Conservation (phyloP, 2,113 vertebrate species). For the Ceuthmochares aereus region DNA sequence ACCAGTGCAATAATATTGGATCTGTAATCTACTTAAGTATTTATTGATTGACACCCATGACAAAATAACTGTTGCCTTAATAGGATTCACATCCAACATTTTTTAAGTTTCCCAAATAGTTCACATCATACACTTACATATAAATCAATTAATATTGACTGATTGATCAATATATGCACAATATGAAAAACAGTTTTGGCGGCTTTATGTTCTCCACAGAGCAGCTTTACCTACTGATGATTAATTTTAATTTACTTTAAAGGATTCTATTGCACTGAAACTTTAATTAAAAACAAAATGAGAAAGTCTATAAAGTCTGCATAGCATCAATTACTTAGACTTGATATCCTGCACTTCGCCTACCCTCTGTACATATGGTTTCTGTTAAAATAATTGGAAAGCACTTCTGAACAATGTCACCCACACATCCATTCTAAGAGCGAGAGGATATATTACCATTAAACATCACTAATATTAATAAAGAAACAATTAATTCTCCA, state of each 20-base stretch:
- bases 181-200: constrained; percentile 67
- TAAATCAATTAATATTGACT: constrained; percentile 64
- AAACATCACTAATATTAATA: constrained; percentile 74
- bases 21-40: constrained; percentile 68
- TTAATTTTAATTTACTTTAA: constrained; percentile 76
- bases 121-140: constrained; percentile 49
- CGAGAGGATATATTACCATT: constrained; percentile 69
- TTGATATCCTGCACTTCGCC: constrained; percentile 23
- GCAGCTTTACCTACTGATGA: constrained; percentile 57
- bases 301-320: constrained; percentile 65
- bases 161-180: constrained; percentile 61
- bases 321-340: constrained; percentile 61
- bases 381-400: constrained; percentile 72
- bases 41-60: constrained; percentile 61
- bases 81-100: constrained; percentile 52
- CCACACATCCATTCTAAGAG: constrained; percentile 70
- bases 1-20: constrained; percentile 35
- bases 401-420: constrained; percentile 76
- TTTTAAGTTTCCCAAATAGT: constrained; percentile 55
- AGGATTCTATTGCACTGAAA: constrained; percentile 66
- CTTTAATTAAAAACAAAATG: constrained; percentile 70
- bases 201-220: constrained; percentile 53
- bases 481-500: constrained; percentile 72
- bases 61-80: constrained; percentile 68
- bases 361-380: constrained; percentile 72